These are phyloP conservation scores for Homalodisca vitripennis DNA, from an alignment of 1,140 invertebrate genomes.

Conservation along the genomic window DNA sequence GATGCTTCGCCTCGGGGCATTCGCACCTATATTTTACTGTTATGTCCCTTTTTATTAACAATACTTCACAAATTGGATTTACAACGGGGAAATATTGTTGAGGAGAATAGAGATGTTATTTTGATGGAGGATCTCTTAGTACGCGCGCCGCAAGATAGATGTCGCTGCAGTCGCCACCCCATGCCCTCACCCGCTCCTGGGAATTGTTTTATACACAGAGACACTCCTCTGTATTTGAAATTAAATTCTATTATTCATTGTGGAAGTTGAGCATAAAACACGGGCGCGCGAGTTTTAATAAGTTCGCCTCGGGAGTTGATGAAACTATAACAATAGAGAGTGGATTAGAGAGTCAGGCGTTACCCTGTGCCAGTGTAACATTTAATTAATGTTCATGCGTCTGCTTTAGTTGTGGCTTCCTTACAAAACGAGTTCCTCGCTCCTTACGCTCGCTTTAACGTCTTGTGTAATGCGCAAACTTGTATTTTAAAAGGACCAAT, in stretches of 20 bases:
- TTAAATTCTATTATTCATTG: slow-evolving; percentile 14
- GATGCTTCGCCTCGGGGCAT: slow-evolving; percentile 8
- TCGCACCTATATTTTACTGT: slow-evolving; percentile 24
- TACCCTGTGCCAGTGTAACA: too few species aligned
- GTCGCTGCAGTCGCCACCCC: too few species aligned
- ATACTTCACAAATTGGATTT: slow-evolving; percentile 30
- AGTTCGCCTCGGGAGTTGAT: slow-evolving; percentile 15
- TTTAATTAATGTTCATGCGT: too few species aligned
- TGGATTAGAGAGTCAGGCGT: slow-evolving; percentile 4
- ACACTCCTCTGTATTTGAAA: slow-evolving; percentile 2
- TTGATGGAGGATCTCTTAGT: neutral
- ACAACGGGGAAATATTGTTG: neutral
- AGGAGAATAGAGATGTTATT: slow-evolving; percentile 22
- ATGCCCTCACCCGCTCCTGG: neutral
- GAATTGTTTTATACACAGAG: slow-evolving; percentile 8
- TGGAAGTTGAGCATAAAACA: slow-evolving; percentile 4
- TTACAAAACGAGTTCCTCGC: too few species aligned
- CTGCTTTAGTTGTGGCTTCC: too few species aligned
- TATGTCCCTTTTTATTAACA: slow-evolving; percentile 31
- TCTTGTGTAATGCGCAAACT: too few species aligned
- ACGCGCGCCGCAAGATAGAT: neutral
- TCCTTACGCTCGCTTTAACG: too few species aligned
- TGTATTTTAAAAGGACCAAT: too few species aligned
- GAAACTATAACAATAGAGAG: slow-evolving; percentile 11
- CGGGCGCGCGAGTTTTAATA: slow-evolving; percentile 10